Conservation (phyloP, 1,140 invertebrate species). For the Drosophila ironensis region DNA sequence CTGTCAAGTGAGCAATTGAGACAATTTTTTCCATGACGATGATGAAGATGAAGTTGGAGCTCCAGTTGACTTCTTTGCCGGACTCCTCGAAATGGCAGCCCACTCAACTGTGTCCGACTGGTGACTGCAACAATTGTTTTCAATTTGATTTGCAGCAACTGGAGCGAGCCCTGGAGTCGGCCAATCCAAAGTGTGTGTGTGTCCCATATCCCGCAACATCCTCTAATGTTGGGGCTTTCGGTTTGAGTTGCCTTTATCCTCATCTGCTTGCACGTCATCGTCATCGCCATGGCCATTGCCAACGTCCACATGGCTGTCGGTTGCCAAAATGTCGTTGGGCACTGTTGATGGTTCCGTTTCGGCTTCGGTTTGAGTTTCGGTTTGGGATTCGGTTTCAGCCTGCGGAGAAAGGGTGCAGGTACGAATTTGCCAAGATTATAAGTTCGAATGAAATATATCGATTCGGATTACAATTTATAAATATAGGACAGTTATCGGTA, state of each 20-base stretch:
- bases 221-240: constrained; percentile 32
- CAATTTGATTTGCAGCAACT: constrained; percentile 74
- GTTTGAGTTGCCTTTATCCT: constrained; percentile 29
- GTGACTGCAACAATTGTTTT: constrained; percentile 64
- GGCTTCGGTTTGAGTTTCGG: constrained; percentile 18
- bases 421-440: constrained; percentile 1
- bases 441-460: neutral
- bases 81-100: neutral
- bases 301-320: constrained; percentile 2
- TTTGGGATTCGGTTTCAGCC: constrained; percentile 31
- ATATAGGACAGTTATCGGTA: neutral
- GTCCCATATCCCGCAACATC: constrained; percentile 1
- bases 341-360: constrained; percentile 48
- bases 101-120: constrained; percentile 57
- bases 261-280: constrained; percentile 11
- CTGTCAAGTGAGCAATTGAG: constrained; percentile 21
- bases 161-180: constrained; percentile 43
- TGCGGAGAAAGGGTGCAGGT: constrained; percentile 37
- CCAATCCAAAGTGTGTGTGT: constrained; percentile 11
- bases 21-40: constrained; percentile 15
- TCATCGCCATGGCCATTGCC: constrained; percentile 2
- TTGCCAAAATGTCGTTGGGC: constrained; percentile 65
- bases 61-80: neutral
- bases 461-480: neutral
- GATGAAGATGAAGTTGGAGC: constrained; percentile 6